These are phyloP conservation scores for Palaemon carinicauda DNA, from an alignment of 1,140 invertebrate genomes.

Conservation along the genomic window DNA sequence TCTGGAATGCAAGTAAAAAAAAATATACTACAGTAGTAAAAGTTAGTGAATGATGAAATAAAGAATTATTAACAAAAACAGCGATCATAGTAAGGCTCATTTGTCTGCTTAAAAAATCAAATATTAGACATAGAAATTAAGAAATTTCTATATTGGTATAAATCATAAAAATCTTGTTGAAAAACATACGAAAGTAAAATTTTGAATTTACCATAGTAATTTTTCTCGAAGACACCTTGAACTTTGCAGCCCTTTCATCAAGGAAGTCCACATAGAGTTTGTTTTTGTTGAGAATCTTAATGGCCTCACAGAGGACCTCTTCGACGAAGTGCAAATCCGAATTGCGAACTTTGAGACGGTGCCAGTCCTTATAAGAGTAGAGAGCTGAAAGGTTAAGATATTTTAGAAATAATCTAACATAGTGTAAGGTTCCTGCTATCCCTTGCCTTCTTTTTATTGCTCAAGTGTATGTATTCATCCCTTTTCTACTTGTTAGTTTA, in stretches of 20 bases:
- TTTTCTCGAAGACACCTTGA: slow-evolving; percentile 41
- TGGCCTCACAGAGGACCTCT: slow-evolving; percentile 16
- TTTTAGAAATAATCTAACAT: neutral
- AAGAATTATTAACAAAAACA: too few relatives aligned
- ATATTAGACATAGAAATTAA: too few relatives aligned
- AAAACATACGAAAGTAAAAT: neutral
- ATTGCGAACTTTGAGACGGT: slow-evolving; percentile 23
- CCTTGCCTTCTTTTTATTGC: too few relatives aligned
- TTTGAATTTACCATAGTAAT: neutral
- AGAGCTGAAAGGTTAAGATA: slow-evolving; percentile 24
- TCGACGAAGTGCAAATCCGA: slow-evolving; percentile 18
- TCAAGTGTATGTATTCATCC: too few relatives aligned
- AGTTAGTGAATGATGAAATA: too few relatives aligned
- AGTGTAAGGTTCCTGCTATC: too few relatives aligned
- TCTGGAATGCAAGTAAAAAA: too few relatives aligned
- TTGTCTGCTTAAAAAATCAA: too few relatives aligned
- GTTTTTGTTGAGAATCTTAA: slow-evolving; percentile 26
- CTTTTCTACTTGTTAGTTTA: too few relatives aligned
- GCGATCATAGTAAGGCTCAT: too few relatives aligned
- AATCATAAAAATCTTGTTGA: neutral
- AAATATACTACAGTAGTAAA: too few relatives aligned
- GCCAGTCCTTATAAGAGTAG: slow-evolving; percentile 40
- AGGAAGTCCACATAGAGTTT: slow-evolving; percentile 9
- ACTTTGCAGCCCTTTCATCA: slow-evolving; percentile 25
- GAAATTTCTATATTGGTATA: neutral